These are phyloP conservation scores for Oryzias melastigma DNA, from an alignment of 2,113 vertebrate species.

Conservation along the genomic window DNA sequence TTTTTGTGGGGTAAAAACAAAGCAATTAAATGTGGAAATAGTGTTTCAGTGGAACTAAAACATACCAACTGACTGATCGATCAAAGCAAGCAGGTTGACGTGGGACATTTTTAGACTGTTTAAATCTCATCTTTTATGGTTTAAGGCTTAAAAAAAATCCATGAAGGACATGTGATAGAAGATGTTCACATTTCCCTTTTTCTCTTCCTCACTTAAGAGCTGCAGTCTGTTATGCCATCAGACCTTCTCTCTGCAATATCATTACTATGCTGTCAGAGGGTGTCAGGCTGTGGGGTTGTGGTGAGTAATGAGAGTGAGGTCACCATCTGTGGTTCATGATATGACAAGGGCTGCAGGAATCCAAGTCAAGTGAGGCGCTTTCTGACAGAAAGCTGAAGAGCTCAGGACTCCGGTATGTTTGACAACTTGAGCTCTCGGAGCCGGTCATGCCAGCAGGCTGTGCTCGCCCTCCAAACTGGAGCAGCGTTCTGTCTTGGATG, in stretches of 20 bases:
- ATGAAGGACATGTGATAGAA: constrained; percentile 1
- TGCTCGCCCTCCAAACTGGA: constrained; percentile 6
- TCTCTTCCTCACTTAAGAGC: constrained; percentile 43
- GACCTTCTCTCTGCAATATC: constrained; percentile 52
- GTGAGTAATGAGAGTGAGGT: constrained; percentile 69
- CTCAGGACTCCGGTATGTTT: constrained; percentile 32
- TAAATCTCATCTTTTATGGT: background rate
- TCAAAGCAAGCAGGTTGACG: no score
- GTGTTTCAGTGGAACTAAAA: no score
- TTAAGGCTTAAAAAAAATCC: constrained; percentile 15
- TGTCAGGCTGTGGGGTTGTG: constrained; percentile 61
- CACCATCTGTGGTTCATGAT: constrained; percentile 66
- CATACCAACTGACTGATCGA: no score
- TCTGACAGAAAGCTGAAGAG: constrained; percentile 58
- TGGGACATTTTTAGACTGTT: background rate
- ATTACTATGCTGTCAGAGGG: constrained; percentile 65
- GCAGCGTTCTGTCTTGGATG: constrained; percentile 6
- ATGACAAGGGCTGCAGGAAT: constrained; percentile 65
- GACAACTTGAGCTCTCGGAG: constrained; percentile 44
- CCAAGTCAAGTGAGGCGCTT: constrained; percentile 57
- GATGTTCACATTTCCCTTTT: constrained; percentile 51
- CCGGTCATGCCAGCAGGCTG: constrained; percentile 28
- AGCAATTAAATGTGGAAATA: no score
- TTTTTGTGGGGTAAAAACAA: no score
- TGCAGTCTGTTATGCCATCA: constrained; percentile 62